These are phyloP conservation scores for Cololabis saira DNA, from an alignment of 2,113 vertebrate genomes.

Conservation along the genomic window DNA sequence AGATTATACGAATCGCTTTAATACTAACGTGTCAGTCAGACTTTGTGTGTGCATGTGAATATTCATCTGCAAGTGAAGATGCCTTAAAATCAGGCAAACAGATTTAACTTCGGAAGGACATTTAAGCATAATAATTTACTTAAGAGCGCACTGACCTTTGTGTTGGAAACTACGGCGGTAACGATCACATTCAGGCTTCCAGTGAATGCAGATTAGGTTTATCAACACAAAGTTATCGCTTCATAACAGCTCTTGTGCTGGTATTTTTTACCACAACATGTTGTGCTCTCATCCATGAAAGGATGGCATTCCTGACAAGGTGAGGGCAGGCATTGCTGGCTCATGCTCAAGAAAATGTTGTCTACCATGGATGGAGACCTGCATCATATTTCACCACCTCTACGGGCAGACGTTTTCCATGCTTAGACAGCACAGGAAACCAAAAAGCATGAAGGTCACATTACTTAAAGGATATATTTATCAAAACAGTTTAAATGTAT, in stretches of 20 bases:
- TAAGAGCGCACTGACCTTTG: conserved; percentile 8
- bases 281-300: conserved; percentile 19
- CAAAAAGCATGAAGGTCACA: conserved; percentile 4
- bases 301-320: conserved; percentile 53
- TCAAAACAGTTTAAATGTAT: background rate
- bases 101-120: conserved; percentile 12
- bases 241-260: conserved; percentile 37
- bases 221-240: conserved; percentile 48
- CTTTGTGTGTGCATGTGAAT: conserved; percentile 9
- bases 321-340: conserved; percentile 33
- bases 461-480: conserved; percentile 3
- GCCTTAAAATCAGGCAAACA: conserved; percentile 1
- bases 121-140: conserved; percentile 16
- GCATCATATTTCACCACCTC: conserved; percentile 50
- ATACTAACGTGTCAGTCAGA: conserved; percentile 30
- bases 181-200: conserved; percentile 31
- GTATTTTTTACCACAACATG: conserved; percentile 11
- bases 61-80: conserved; percentile 6
- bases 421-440: background rate
- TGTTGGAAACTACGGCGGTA: conserved; percentile 26
- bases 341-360: conserved; percentile 19
- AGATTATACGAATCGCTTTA: conserved; percentile 62
- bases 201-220: conserved; percentile 42
- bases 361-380: conserved; percentile 41
- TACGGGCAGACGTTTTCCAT: background rate